Evolutionary conservation across 2,888 invertebrate species (phyloP).

Genomic region (Archips xylosteana): DNA sequence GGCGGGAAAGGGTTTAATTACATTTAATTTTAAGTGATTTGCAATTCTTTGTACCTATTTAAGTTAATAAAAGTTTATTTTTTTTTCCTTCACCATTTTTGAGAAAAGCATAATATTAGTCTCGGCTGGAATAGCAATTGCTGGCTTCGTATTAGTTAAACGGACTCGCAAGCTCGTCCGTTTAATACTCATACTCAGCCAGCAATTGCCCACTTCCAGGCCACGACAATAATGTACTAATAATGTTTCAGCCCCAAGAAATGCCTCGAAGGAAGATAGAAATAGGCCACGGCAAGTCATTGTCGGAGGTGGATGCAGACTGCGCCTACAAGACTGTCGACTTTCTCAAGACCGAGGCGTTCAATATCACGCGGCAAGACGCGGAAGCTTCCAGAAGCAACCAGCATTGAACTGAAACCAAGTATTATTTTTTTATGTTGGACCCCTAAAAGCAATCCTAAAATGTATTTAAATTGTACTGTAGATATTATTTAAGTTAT

Average conservation of each 20-base stretch:
- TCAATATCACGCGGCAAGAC: constrained; percentile 93
- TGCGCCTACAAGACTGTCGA: constrained; percentile 96
- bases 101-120: too few relatives aligned
- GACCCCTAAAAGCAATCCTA: constrained; percentile 5
- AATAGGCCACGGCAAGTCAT: constrained; percentile 62
- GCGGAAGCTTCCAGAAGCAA: constrained; percentile 88
- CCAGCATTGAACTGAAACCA: constrained; percentile 43
- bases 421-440: constrained; percentile 16
- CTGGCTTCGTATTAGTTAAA: too few relatives aligned
- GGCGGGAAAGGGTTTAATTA: too few relatives aligned
- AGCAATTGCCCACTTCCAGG: too few relatives aligned
- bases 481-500: constrained; percentile 10
- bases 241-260: constrained; percentile 52
- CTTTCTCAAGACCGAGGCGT: constrained; percentile 97
- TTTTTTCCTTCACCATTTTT: too few relatives aligned
- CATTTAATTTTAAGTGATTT: too few relatives aligned
- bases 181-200: too few relatives aligned
- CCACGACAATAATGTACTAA: too few relatives aligned
- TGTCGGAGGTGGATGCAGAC: constrained; percentile 62
- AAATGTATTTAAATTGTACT: constrained; percentile 11
- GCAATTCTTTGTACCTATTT: too few relatives aligned
- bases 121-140: too few relatives aligned
- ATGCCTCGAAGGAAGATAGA: constrained; percentile 49
- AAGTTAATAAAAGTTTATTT: too few relatives aligned
- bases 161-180: too few relatives aligned